Conservation (phyloP, 1,140 invertebrate species). For the Parapsyche elsis region DNA sequence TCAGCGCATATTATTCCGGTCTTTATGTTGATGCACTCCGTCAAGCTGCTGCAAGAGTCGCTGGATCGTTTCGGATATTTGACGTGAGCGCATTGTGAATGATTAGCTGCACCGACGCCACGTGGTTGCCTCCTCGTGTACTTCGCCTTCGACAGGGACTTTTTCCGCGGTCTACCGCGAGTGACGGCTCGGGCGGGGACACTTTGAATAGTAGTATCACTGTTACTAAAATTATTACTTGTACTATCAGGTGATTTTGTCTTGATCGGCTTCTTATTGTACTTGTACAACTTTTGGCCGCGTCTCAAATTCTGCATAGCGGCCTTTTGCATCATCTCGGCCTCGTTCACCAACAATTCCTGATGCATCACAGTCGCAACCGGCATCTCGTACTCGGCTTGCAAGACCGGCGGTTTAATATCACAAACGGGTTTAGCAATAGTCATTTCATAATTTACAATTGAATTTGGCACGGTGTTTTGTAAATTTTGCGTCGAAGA, state of each 20-base stretch:
- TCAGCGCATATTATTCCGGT: slow-evolving; percentile 65
- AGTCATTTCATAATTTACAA: slow-evolving; percentile 6
- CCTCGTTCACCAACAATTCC: neutral
- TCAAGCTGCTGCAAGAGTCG: slow-evolving; percentile 63
- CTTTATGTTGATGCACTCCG: slow-evolving; percentile 63
- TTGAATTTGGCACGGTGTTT: slow-evolving; percentile 33
- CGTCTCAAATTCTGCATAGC: neutral
- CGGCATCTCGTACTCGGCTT: neutral
- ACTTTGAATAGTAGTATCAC: neutral
- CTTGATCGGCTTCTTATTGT: slow-evolving; percentile 8
- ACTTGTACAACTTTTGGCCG: neutral
- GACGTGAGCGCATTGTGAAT: slow-evolving; percentile 55
- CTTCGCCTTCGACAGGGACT: slow-evolving; percentile 53
- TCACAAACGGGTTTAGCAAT: neutral
- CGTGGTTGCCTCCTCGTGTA: slow-evolving; percentile 50
- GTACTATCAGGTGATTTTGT: slow-evolving; percentile 38
- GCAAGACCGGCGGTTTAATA: neutral
- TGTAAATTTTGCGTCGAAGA: slow-evolving; percentile 57
- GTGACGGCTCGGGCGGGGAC: slow-evolving; percentile 58
- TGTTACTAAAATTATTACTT: slow-evolving; percentile 12
- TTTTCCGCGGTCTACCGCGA: slow-evolving; percentile 52
- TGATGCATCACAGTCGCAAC: neutral
- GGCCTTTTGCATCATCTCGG: neutral
- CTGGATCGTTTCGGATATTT: slow-evolving; percentile 54
- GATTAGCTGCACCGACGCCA: neutral